These are phyloP conservation scores for Trichopoda pennipes DNA, from an alignment of 2,888 invertebrate species.

Conservation along the genomic window DNA sequence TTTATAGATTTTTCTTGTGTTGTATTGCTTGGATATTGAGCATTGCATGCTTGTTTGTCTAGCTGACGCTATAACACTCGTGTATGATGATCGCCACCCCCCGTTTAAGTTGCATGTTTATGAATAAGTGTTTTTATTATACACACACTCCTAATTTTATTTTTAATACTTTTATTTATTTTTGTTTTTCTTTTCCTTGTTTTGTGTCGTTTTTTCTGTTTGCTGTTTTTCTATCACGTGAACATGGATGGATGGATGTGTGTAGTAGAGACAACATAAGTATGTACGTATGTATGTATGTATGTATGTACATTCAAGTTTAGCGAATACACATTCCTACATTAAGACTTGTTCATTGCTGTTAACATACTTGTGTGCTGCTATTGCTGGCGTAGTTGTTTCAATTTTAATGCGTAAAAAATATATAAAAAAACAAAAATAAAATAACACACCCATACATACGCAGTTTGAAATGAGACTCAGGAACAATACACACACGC, in stretches of 20 bases:
- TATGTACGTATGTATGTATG: background rate
- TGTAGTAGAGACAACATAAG: constrained; percentile 34
- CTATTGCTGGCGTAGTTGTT: constrained; percentile 24
- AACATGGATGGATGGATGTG: constrained; percentile 31
- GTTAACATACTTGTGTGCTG: background rate
- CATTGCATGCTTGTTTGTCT: constrained; percentile 49
- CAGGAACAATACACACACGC: constrained; percentile 12
- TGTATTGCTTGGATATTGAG: constrained; percentile 9
- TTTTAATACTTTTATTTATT: constrained; percentile 18
- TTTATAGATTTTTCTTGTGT: background rate
- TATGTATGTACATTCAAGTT: background rate
- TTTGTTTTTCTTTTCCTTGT: constrained; percentile 38
- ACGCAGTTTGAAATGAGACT: constrained; percentile 17
- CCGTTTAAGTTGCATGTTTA: constrained; percentile 39
- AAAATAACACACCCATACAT: constrained; percentile 7
- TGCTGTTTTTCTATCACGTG: constrained; percentile 65
- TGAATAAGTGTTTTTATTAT: constrained; percentile 10
- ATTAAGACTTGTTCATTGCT: constrained; percentile 11
- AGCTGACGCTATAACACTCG: constrained; percentile 32
- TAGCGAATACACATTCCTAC: background rate
- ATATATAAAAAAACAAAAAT: constrained; percentile 10
- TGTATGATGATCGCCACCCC: constrained; percentile 59
- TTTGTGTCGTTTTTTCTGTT: constrained; percentile 21
- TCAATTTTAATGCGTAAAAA: constrained; percentile 45
- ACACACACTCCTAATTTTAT: constrained; percentile 36